Conservation (phyloP, 2,888 invertebrate species). For the Ophion costatus region DNA sequence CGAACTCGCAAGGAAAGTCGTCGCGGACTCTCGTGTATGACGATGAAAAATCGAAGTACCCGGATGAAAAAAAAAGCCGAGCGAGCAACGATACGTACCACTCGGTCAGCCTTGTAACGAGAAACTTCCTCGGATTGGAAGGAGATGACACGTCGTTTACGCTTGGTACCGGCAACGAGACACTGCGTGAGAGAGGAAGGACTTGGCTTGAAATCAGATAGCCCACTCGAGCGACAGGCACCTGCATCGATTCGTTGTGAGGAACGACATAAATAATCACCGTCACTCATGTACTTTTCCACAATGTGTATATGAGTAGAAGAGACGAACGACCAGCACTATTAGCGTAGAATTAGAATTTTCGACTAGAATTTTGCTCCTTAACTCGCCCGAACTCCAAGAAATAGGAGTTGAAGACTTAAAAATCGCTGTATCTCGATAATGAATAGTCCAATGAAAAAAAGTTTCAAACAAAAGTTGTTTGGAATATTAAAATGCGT, state of each 20-base stretch:
- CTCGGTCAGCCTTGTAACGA: conserved; percentile 32
- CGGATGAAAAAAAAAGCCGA: not conserved
- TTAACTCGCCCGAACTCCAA: too few species aligned
- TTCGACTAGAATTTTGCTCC: too few species aligned
- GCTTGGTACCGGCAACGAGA: conserved; percentile 7
- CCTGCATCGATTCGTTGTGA: conserved; percentile 9
- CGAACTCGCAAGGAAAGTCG: not conserved
- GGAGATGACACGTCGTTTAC: conserved; percentile 53
- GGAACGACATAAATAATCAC: conserved; percentile 5
- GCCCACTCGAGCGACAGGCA: conserved; percentile 28
- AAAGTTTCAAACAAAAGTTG: too few species aligned
- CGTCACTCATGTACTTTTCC: too few species aligned
- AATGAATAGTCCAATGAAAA: too few species aligned
- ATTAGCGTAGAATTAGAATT: too few species aligned
- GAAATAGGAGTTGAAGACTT: too few species aligned
- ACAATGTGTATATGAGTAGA: too few species aligned
- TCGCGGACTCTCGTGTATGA: conserved; percentile 1
- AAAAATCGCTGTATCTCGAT: too few species aligned
- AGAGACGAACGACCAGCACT: too few species aligned
- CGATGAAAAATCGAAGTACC: conserved; percentile 47
- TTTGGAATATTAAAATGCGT: too few species aligned
- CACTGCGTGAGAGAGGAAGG: conserved; percentile 20
- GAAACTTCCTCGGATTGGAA: conserved; percentile 46
- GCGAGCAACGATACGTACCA: conserved; percentile 25
- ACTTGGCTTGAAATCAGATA: conserved; percentile 32